Evolutionary conservation across 2,797 vertebrate genomes (phyloP), one percentile per base, ranked within the genome.

Genomic region (Lacerta agilis): DNA sequence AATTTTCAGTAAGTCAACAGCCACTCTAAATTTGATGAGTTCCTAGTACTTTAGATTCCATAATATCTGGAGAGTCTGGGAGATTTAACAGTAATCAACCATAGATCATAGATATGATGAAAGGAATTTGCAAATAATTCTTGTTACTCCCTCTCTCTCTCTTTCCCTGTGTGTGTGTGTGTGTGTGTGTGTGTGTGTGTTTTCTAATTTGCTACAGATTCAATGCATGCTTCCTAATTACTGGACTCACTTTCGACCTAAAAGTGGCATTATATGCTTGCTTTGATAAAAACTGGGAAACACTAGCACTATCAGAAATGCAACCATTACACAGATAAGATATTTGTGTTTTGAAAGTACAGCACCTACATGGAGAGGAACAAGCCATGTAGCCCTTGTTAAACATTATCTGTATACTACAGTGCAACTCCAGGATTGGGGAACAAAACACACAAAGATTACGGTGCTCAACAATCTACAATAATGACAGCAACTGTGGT

Each of bases 1-100:
- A 80, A 80, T 79, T 71, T 80, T 72, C 72, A 79, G 33, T 86
- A 86, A 72, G 77, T 86, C 77, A 86, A 86, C 33, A 41, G 67
- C 85, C 67, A 72, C 77, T 86, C 67, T 72, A 72, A 72, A 86
- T 61, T 71, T 86, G 77, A 86, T 80, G 85, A 80, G 66, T 86
- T 80, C 77, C 78, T 72, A 33, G 33, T 71, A 33, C 66, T 86
- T 86, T 66, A 80, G 67, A 41, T 86, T 80, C 33, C 36, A 80
- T 80, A 72, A 80, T 86, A 10, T 64, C 61, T 85, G 55, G 72
- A 85, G 72, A 85, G 66, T 80, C 66, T 86, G 18, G 8, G 33
- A 80, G 78, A 72, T 72, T 79, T 72, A 86, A 72, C 78, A 79
- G 66, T 86, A 86, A 69, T 86, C 64, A 79, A 25, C 45, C 23